Evolutionary conservation across 2,113 vertebrate species (phyloP).

Genomic region (Takifugu bimaculatus): DNA sequence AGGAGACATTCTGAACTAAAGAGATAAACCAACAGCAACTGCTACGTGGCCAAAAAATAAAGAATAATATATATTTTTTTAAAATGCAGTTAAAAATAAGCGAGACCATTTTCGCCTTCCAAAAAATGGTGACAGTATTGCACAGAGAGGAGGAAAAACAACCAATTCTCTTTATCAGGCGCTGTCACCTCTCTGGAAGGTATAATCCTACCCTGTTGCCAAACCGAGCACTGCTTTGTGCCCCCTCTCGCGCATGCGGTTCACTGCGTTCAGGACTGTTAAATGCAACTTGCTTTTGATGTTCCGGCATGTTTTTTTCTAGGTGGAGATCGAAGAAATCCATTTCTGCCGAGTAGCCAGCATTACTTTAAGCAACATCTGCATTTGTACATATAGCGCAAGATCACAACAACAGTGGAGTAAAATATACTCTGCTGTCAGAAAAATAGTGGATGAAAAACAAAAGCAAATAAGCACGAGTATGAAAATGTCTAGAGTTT

Average conservation of each 20-base stretch:
- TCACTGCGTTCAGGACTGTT: neutral
- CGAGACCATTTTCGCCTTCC: neutral
- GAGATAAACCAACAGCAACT: no score
- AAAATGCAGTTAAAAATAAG: neutral
- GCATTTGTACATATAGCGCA: neutral
- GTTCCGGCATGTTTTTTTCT: neutral
- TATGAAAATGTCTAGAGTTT: no score
- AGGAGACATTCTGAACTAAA: no score
- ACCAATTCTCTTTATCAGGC: neutral
- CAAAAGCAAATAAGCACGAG: no score
- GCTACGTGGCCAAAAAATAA: neutral
- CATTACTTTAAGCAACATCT: no score
- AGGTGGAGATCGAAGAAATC: no score
- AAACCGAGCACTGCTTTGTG: neutral
- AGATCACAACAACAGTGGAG: no score
- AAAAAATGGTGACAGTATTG: no score
- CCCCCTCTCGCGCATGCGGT: neutral
- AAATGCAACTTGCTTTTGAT: neutral
- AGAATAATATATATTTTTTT: no score
- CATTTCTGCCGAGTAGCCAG: no score
- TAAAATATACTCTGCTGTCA: no score
- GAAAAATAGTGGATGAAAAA: no score
- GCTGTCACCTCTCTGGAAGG: neutral
- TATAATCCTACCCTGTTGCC: neutral
- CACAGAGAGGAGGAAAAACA: neutral